A percentile compares a stretch with the other conserved stretches of the same genome.
phyloP scores from a whole-genome alignment of 2,888 invertebrate species.

The Platycheirus albimanus region DNA sequence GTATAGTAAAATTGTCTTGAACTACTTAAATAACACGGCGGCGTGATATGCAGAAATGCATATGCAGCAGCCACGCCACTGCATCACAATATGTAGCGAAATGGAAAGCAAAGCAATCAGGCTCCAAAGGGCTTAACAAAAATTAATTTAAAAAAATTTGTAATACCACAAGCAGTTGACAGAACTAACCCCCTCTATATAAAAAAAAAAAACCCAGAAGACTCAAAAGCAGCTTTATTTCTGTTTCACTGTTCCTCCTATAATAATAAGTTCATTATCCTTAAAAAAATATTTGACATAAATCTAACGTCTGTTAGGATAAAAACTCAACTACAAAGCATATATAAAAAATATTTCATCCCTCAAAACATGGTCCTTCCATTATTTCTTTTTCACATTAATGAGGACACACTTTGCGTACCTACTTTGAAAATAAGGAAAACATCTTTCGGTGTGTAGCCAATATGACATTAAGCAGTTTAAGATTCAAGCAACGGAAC shows the following conservation, averaged over 20 bases:
- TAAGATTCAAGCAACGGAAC: conserved; percentile 37
- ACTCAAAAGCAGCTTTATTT: background rate
- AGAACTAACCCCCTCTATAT: too few species aligned
- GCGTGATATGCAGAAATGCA: too few species aligned
- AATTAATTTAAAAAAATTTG: too few species aligned
- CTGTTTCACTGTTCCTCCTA: background rate
- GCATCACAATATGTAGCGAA: too few species aligned
- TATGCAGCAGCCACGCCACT: too few species aligned
- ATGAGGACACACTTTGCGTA: conserved; percentile 56
- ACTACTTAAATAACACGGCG: too few species aligned
- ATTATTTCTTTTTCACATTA: conserved; percentile 42
- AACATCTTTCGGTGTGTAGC: conserved; percentile 10
- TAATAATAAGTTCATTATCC: background rate
- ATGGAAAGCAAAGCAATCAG: too few species aligned
- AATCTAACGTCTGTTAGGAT: conserved; percentile 31
- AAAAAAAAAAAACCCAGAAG: background rate
- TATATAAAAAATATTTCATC: background rate
- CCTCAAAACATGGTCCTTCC: conserved; percentile 18
- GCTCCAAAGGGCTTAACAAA: too few species aligned
- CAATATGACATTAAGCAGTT: conserved; percentile 68
- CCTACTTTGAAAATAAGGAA: conserved; percentile 46
- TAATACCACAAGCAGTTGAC: too few species aligned
- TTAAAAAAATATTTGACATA: conserved; percentile 25
- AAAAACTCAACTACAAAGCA: conserved; percentile 9
- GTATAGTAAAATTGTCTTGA: too few species aligned